Evolutionary conservation across 2,888 invertebrate species (phyloP), one percentile per base, ranked within the genome.

Genomic region (Agonopterix arenella): DNA sequence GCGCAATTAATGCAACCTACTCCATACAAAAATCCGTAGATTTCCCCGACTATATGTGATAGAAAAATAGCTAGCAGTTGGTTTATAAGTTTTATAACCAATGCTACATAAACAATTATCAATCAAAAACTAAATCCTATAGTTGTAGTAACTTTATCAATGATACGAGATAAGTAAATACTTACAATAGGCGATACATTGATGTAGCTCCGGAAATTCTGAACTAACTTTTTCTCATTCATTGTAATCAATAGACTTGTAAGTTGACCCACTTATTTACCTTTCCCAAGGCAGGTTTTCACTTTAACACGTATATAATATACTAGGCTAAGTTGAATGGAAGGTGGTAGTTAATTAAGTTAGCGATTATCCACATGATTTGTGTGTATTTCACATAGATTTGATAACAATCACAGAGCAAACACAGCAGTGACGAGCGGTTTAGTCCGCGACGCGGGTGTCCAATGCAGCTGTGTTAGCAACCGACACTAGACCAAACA

Each of bases 151-250:
- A 40, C 40, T 40, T n/a, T 40, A 9, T 40, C 40, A 40, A 40
- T n/a, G 45, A 47, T 49, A 51, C 16, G 38, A 57, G 52, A 57
- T 58, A 54, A 58, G 48, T 44, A 41, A 48, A 54, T 28, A 57
- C 53, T 78, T 70, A 88, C 88, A 80, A 77, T 66, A 51, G 82
- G 73, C 54, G 83, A 76, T 60, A 82, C 83, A 65, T 84, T 84
- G 66, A 91, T 84, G 77, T 91, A 91, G 70, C 90, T 90, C 74
- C 84, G 90, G 73, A 91, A 91, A 73, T 89, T 90, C 62, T 88
- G 84, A 53, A 83, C 83, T 57, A 89, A 65, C 72, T 86, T 89
- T 76, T 86, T 89, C 64, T 90, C 90, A 73, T 89, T 89, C 90
- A 90, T 90, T 80, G 76, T 89, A 73, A 67, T 70, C 66, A 70